These are phyloP conservation scores for Nomada ruficornis DNA, from an alignment of 2,888 invertebrate genomes.

Conservation along the genomic window DNA sequence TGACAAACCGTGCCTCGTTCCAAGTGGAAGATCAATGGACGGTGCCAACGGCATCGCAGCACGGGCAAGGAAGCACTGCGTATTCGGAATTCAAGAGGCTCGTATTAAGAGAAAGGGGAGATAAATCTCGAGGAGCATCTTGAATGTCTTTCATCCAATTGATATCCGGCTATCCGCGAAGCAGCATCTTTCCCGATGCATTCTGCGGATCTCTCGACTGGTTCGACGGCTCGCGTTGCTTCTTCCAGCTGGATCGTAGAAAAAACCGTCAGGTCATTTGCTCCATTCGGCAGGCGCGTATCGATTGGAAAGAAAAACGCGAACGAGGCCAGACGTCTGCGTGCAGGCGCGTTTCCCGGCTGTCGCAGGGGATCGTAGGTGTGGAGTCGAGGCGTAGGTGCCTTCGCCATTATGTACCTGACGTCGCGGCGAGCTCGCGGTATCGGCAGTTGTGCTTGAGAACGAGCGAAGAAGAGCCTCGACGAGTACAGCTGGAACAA, in stretches of 20 bases:
- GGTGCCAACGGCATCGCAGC: not conserved
- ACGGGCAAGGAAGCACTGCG: not conserved
- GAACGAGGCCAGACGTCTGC: constrained; percentile 33
- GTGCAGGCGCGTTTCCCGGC: constrained; percentile 41
- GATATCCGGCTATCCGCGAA: not conserved
- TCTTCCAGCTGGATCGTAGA: not conserved
- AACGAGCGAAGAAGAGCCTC: constrained; percentile 6
- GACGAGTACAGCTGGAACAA: not conserved
- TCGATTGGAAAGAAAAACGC: constrained; percentile 43
- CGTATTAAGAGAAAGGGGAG: not conserved
- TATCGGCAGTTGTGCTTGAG: constrained; percentile 53
- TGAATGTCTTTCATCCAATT: not conserved
- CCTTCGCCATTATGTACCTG: constrained; percentile 73
- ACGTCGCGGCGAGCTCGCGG: constrained; percentile 69
- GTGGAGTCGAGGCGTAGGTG: constrained; percentile 71
- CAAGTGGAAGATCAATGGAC: not conserved
- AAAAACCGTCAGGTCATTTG: constrained; percentile 8
- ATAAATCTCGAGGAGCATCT: not conserved
- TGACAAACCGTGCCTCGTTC: not conserved
- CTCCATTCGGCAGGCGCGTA: constrained; percentile 6
- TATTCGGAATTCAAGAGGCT: constrained; percentile 5
- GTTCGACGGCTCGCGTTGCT: not conserved
- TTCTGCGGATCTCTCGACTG: constrained; percentile 17
- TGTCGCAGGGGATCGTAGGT: constrained; percentile 56
- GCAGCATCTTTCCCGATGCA: constrained; percentile 27